Evolutionary conservation across 2,797 vertebrate genomes (phyloP).

Genomic region (Hippopotamyrus pictus): DNA sequence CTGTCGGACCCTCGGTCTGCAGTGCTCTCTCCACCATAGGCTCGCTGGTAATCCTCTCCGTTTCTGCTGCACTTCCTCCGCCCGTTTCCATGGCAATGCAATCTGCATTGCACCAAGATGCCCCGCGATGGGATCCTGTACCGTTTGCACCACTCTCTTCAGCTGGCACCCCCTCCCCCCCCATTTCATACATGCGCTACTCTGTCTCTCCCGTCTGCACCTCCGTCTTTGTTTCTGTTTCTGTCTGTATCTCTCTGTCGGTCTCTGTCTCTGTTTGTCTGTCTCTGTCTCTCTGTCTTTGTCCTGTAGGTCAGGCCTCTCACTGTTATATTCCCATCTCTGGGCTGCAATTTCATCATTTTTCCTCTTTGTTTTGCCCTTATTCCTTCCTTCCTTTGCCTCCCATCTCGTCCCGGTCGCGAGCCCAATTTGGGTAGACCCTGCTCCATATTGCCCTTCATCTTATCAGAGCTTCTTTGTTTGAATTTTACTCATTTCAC

Average conservation of each 20-base stretch:
- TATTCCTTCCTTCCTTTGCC: neutral
- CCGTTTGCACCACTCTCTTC: slow-evolving; percentile 36
- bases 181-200: slow-evolving; percentile 26
- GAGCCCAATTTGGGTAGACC: neutral
- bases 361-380: neutral
- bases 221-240: neutral
- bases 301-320: neutral
- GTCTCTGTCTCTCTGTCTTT: neutral
- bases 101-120: slow-evolving; percentile 79
- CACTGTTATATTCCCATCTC: neutral
- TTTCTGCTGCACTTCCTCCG: slow-evolving; percentile 24
- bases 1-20: slow-evolving; percentile 29
- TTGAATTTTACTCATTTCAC: neutral
- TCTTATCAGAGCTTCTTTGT: neutral
- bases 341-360: neutral
- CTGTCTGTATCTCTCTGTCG: neutral
- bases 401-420: neutral
- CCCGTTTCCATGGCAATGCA: slow-evolving; percentile 77
- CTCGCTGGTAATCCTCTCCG: slow-evolving; percentile 34
- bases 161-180: slow-evolving; percentile 20
- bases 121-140: slow-evolving; percentile 51
- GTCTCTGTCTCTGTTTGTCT: neutral
- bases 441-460: neutral
- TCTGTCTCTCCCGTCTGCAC: neutral
- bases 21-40: slow-evolving; percentile 40